phyloP scores from a whole-genome alignment of 1,140 invertebrate genomes.

The Diabrotica virgifera region DNA sequence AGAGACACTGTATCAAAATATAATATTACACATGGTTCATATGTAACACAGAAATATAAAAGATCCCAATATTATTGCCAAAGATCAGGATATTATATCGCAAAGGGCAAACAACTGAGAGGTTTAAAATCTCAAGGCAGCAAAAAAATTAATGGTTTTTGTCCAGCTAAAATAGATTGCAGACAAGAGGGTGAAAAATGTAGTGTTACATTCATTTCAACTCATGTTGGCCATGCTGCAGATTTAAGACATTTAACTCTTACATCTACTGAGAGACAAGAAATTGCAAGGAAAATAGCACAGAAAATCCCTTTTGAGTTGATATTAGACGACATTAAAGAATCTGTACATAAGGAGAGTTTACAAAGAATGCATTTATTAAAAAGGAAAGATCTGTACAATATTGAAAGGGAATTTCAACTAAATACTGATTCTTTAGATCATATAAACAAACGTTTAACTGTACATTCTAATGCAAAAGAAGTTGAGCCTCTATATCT shows the following conservation, averaged over 20 bases:
- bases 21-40: conserved; percentile 6
- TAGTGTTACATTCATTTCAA: conserved; percentile 17
- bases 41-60: neutral
- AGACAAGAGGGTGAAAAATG: conserved; percentile 7
- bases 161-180: conserved; percentile 19
- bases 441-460: conserved; percentile 21
- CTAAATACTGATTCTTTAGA: conserved; percentile 10
- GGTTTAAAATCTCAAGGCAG: conserved; percentile 23
- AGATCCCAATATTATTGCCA: conserved; percentile 22
- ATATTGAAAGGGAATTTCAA: conserved; percentile 12
- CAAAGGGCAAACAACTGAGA: conserved; percentile 13
- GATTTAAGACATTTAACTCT: conserved; percentile 26
- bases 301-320: conserved; percentile 23
- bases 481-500: no score
- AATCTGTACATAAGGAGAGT: neutral
- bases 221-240: conserved; percentile 27
- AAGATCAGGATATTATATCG: conserved; percentile 20
- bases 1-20: neutral
- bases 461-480: conserved; percentile 10
- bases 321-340: conserved; percentile 27
- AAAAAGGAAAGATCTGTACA: conserved; percentile 26
- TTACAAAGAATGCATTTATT: conserved; percentile 24
- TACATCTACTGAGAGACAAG: conserved; percentile 16
- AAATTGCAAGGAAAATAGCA: conserved; percentile 27
- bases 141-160: conserved; percentile 26